Evolutionary conservation across 2,113 vertebrate genomes (phyloP).

Genomic region (Cyprinodon brontotheroides): DNA sequence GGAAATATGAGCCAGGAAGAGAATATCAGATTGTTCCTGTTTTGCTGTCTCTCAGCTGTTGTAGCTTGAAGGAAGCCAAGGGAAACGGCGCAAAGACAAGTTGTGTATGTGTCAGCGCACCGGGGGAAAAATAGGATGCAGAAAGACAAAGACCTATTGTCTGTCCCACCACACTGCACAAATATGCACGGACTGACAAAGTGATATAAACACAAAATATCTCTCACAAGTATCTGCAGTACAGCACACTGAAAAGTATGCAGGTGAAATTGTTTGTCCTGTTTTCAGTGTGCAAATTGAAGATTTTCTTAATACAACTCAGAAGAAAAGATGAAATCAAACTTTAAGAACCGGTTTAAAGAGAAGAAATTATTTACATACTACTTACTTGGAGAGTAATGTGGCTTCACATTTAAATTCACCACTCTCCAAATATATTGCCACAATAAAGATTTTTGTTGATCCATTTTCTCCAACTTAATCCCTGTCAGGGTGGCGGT

Average conservation of each 20-base stretch:
- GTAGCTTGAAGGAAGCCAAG: slow-evolving; percentile 70
- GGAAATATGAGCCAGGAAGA: slow-evolving; percentile 78
- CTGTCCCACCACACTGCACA: slow-evolving; percentile 54
- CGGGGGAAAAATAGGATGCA: slow-evolving; percentile 69
- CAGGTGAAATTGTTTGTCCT: slow-evolving; percentile 23
- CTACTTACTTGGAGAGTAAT: neutral
- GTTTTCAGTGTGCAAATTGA: neutral
- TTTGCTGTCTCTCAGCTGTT: slow-evolving; percentile 81
- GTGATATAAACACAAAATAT: slow-evolving; percentile 17
- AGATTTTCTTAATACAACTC: neutral
- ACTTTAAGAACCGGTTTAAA: neutral
- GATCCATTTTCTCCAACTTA: too few relatives aligned
- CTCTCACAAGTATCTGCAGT: slow-evolving; percentile 39
- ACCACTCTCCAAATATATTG: too few relatives aligned
- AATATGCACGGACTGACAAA: slow-evolving; percentile 55
- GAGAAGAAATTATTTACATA: too few relatives aligned
- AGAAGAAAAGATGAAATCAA: neutral
- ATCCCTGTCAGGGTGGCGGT: too few relatives aligned
- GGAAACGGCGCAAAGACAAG: slow-evolving; percentile 47
- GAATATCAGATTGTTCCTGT: slow-evolving; percentile 92
- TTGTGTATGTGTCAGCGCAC: slow-evolving; percentile 30
- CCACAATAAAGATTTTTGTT: too few relatives aligned
- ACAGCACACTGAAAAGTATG: neutral
- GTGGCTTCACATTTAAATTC: neutral
- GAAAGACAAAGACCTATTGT: slow-evolving; percentile 74